Evolutionary conservation across 1,140 invertebrate genomes (phyloP).

Genomic region (Zaprionus gabonicus): DNA sequence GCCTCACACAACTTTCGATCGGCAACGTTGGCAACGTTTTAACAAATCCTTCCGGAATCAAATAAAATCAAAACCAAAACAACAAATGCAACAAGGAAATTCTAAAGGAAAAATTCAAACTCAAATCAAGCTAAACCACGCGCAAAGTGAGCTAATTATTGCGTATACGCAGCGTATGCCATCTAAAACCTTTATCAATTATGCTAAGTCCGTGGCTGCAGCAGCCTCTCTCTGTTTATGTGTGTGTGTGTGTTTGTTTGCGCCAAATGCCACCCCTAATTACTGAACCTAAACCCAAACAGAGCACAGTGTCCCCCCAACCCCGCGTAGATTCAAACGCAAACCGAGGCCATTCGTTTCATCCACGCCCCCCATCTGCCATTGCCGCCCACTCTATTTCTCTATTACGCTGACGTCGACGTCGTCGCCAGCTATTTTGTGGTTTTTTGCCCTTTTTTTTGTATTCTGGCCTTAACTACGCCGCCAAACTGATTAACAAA

Average conservation of each 20-base stretch:
- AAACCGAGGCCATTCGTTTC: neutral
- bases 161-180: neutral
- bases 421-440: conserved; percentile 46
- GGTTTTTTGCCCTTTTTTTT: conserved; percentile 46
- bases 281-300: conserved; percentile 49
- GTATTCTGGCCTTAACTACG: conserved; percentile 64
- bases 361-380: conserved; percentile 2
- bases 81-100: conserved; percentile 14
- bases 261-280: conserved; percentile 70
- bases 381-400: conserved; percentile 51
- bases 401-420: conserved; percentile 75
- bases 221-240: neutral
- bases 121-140: neutral
- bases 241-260: conserved; percentile 17
- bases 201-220: conserved; percentile 15
- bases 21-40: conserved; percentile 45
- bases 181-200: conserved; percentile 30
- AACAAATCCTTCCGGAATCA: conserved; percentile 27
- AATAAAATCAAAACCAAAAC: conserved; percentile 2
- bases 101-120: neutral
- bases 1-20: conserved; percentile 59
- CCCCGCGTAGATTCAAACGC: neutral
- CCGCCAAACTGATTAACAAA: conserved; percentile 77
- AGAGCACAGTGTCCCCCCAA: conserved; percentile 6
- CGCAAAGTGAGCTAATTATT: conserved; percentile 53